These are phyloP conservation scores for Galerucella pusilla DNA, from an alignment of 2,888 invertebrate species.

Conservation along the genomic window DNA sequence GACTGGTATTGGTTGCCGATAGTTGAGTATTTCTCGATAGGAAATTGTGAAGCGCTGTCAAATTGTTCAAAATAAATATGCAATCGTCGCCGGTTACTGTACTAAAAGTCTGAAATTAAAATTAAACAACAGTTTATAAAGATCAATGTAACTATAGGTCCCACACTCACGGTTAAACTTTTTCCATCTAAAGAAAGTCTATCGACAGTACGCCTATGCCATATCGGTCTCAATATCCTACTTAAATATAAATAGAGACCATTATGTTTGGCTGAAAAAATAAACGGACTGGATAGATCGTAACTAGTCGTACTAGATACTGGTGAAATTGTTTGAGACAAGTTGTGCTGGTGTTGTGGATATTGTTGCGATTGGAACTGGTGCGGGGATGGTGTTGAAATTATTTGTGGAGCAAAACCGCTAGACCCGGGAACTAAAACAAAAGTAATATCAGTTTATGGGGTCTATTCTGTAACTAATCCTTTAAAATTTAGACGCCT, in stretches of 20 bases:
- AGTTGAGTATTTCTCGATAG: conserved; percentile 75
- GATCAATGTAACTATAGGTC: conserved; percentile 3
- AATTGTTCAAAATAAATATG: conserved; percentile 76
- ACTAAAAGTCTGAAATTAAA: conserved; percentile 71
- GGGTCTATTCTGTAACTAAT: no score
- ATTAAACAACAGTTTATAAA: conserved; percentile 12
- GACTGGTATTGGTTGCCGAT: conserved; percentile 42
- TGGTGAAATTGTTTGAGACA: conserved; percentile 45
- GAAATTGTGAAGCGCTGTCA: conserved; percentile 81
- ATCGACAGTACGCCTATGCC: conserved; percentile 83
- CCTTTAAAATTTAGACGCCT: no score
- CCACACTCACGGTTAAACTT: conserved; percentile 69
- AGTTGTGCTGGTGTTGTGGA: conserved; percentile 39
- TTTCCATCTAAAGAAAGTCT: conserved; percentile 68
- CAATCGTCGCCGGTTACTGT: conserved; percentile 78
- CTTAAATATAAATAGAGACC: conserved; percentile 92
- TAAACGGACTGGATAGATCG: conserved; percentile 52
- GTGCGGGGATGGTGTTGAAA: conserved; percentile 60
- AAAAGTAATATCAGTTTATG: not conserved
- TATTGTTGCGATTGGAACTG: conserved; percentile 49
- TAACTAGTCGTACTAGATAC: conserved; percentile 42
- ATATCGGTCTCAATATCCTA: conserved; percentile 88
- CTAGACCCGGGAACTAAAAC: conserved; percentile 50
- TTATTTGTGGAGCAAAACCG: conserved; percentile 60
- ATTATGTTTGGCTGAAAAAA: conserved; percentile 87